phyloP scores from a whole-genome alignment of 1,140 invertebrate genomes.

The Bacillus rossius region DNA sequence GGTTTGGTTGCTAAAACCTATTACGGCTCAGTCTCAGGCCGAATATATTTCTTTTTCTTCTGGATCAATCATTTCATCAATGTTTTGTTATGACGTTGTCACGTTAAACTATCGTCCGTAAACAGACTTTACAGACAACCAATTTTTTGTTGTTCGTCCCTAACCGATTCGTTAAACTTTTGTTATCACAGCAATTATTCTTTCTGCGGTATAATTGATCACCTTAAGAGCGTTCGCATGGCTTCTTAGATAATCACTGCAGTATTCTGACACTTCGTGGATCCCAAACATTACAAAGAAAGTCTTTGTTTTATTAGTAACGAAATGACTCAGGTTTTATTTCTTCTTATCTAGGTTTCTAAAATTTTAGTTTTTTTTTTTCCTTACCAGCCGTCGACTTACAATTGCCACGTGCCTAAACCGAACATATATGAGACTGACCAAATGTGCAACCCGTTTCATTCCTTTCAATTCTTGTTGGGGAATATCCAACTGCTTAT shows the following conservation, averaged over 20 bases:
- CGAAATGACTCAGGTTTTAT: no score
- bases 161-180: conserved; percentile 10
- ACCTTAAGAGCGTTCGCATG: not conserved
- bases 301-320: no score
- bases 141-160: conserved; percentile 12
- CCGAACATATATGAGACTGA: conserved; percentile 10
- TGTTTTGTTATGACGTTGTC: no score
- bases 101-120: no score
- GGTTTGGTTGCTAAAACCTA: no score
- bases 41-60: no score
- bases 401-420: conserved; percentile 17
- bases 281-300: conserved; percentile 1
- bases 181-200: not conserved
- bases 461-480: no score
- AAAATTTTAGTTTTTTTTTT: not conserved
- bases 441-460: no score
- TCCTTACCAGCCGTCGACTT: conserved; percentile 13
- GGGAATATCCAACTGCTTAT: conserved; percentile 16
- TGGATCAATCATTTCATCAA: no score
- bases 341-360: not conserved
- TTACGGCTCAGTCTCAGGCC: no score
- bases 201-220: conserved; percentile 2
- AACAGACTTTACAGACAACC: no score
- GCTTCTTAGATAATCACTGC: conserved; percentile 5
- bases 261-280: not conserved